Conservation (phyloP, 2,888 invertebrate genomes). For the Octonoba sinensis region DNA sequence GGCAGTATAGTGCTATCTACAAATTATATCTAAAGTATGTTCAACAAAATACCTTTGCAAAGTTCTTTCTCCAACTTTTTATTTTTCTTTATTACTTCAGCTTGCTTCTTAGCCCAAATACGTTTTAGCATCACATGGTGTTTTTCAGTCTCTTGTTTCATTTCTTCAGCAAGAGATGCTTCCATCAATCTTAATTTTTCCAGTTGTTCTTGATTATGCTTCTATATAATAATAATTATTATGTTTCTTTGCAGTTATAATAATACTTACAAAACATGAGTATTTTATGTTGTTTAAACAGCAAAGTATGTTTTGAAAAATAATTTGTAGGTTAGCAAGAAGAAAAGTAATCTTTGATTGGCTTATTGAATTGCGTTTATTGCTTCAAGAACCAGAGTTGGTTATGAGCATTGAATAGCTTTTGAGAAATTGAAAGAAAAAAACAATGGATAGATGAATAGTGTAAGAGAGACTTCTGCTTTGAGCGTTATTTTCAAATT, state of each 20-base stretch:
- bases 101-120: slow-evolving; percentile 30
- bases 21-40: background rate
- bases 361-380: no score
- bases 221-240: slow-evolving; percentile 3
- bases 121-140: slow-evolving; percentile 19
- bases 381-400: no score
- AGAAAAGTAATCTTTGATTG: no score
- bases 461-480: no score
- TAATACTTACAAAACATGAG: no score
- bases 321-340: no score
- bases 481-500: no score
- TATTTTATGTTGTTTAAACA: no score
- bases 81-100: slow-evolving; percentile 16
- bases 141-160: slow-evolving; percentile 14
- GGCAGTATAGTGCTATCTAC: background rate
- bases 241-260: background rate
- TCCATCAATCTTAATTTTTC: slow-evolving; percentile 21
- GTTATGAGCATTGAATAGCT: no score
- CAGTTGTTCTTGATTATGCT: slow-evolving; percentile 6
- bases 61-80: slow-evolving; percentile 26
- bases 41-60: slow-evolving; percentile 14
- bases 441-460: no score
- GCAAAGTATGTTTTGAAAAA: no score
- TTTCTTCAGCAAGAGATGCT: slow-evolving; percentile 15
- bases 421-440: no score